Base-by-base conservation (phyloP, 2,113 vertebrate species). In the Gymnocephalus cernua region DNA sequence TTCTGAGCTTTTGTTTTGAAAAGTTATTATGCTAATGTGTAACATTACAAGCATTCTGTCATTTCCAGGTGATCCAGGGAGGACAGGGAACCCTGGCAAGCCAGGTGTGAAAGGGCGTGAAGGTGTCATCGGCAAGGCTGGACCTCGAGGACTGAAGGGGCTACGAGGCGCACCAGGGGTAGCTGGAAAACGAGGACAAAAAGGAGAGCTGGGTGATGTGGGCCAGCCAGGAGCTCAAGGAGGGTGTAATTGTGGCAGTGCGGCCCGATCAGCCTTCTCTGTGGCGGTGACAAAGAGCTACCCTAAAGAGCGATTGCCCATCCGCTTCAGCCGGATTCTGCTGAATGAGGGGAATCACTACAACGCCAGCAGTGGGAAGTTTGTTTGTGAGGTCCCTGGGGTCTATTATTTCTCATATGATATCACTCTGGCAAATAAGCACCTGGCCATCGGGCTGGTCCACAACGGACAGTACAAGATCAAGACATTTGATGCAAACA, bases 401-500 rank as follows among this genome's bases (percentile, higher is more conserved):
- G 95, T 97, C 88, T 99, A 99, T 89, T 99, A 97, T 89, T 99
- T 99, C 92, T 96, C 96, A 71, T 99, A 99, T 0, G 98, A 99
- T 61, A 98, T 99, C 90, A 99, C 97, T 0, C 77, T 99, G 92
- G 97, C 98, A 86, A 99, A 98, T 83, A 99, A 98, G 85, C 98
- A 99, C 87, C 83, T 99, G 88, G 98, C 98, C 74, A 99, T 99
- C 0, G 98, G 98, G 21, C 93, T 99, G 87, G 97, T 99, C 3
- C 97, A 98, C 90, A 99, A 99, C 0, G 98, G 98, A 11, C 97
- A 98, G 81, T 99, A 99, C 93, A 96, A 96, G 63, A 97, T 99
- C 94, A 97, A 95, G 91, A 99, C 98, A 2, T 99, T 99, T 15
- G 98, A 99, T 1, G 97, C 96, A 80, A 99, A 99, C 89, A 99